Base-by-base conservation (phyloP, 2,113 vertebrate genomes). In the Serilophus lunatus region DNA sequence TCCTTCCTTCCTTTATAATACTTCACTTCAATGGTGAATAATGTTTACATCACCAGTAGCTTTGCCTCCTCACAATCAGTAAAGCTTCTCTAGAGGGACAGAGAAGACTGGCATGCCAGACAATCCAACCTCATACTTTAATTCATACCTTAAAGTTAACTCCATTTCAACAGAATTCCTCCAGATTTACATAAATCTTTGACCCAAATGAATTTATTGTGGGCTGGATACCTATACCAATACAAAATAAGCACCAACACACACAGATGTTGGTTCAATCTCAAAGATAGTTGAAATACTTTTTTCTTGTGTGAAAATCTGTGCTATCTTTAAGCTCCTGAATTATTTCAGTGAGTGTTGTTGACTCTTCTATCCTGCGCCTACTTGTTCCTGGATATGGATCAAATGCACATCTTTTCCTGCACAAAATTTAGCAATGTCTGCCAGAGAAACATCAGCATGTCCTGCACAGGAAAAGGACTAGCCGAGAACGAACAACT, bases 391-490 rank as follows among this genome's bases (percentile, higher is more conserved):
- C 76, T 97, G 90, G 76, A 68, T 68, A 18, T 7, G 31, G 76
- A 92, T 74, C 90, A 92, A 92, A 50, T 45, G 25, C 76, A 78
- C 86, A 90, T 81, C 92, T 92, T 76, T 64, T 86, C 69, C 92
- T 57, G 56, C 40, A 80, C 40, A 86, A 60, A 78, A 71, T 54
- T 71, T 12, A 81, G 60, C 47, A 44, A 9, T 1, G 0, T 71
- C 81, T 96, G 82, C 75, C 87, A 96, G 84, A 82, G 63, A 88
- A 93, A 93, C 85, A 96, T 86, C 94, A 86, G 88, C 71, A 60
- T 60, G 90, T 94, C 86, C 90, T 51, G 68, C 50, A 51, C 72
- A 70, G 76, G 76, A 88, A 91, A 78, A 72, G 26, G 60, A 93
- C 56, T 86, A 40, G 59, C 51, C 7, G 7, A 75, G 76, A 92